Percentiles rank a stretch among this genome's conserved stretches.
phyloP scores from a whole-genome alignment of 1,140 invertebrate species.

The Vanessa atalanta region DNA sequence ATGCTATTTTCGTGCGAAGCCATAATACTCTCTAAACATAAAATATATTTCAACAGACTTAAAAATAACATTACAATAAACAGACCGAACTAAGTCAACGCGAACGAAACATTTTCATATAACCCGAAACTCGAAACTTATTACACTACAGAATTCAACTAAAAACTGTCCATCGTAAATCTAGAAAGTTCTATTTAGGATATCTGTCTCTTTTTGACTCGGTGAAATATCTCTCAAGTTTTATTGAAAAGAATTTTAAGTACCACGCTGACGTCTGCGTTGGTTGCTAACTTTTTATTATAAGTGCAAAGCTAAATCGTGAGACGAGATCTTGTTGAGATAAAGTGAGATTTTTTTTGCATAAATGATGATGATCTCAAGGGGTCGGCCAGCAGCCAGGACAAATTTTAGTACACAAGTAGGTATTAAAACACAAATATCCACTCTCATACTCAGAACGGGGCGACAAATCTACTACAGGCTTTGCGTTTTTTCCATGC shows the following conservation, averaged over 20 bases:
- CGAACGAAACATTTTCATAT: not conserved
- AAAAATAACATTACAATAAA: not conserved
- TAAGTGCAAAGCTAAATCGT: conserved; percentile 6
- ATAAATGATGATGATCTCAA: conserved; percentile 5
- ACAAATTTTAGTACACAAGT: no score
- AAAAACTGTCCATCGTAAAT: conserved; percentile 39
- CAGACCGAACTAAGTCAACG: not conserved
- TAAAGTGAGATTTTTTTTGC: not conserved
- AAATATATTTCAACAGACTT: not conserved
- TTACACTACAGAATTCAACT: conserved; percentile 14
- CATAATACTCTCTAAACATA: no score
- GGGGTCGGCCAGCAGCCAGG: no score
- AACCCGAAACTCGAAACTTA: not conserved
- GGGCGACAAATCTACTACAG: no score
- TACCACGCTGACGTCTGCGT: conserved; percentile 7
- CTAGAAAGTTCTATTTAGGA: conserved; percentile 37
- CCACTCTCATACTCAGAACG: no score
- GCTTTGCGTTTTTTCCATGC: no score
- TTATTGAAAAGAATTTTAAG: conserved; percentile 30
- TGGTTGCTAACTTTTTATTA: conserved; percentile 19
- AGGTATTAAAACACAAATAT: no score
- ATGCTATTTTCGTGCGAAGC: no score
- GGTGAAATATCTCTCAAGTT: conserved; percentile 28
- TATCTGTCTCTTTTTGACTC: conserved; percentile 36
- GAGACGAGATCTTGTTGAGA: conserved; percentile 8